These are phyloP conservation scores for Nothobranchius furzeri DNA, from an alignment of 2,113 vertebrate genomes.

Conservation along the genomic window DNA sequence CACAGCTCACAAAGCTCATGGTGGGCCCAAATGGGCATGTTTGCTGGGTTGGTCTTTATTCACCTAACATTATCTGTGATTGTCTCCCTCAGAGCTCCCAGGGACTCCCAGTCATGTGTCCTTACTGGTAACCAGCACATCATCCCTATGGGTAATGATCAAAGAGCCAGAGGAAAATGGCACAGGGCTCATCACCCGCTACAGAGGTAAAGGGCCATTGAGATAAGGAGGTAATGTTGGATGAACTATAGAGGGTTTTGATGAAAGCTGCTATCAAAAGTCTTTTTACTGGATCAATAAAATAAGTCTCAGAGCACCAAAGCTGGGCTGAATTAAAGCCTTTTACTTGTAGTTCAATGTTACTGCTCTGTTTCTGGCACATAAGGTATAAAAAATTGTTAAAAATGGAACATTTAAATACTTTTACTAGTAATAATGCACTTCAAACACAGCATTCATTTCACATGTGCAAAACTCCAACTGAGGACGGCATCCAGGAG, in stretches of 20 bases:
- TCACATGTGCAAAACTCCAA: too few relatives aligned
- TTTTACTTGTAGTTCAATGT: not conserved
- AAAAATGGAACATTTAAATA: too few relatives aligned
- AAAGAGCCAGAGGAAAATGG: conserved; percentile 56
- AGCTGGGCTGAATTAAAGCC: not conserved
- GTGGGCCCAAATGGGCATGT: too few relatives aligned
- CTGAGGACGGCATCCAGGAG: too few relatives aligned
- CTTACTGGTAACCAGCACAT: conserved; percentile 71
- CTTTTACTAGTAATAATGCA: too few relatives aligned
- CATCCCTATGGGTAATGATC: conserved; percentile 70
- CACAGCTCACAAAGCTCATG: too few relatives aligned
- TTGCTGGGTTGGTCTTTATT: not conserved
- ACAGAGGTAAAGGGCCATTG: conserved; percentile 65
- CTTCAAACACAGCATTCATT: too few relatives aligned
- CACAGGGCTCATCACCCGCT: conserved; percentile 71
- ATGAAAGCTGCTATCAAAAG: conserved; percentile 9
- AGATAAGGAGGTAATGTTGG: not conserved
- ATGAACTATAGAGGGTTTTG: not conserved
- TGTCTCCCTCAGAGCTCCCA: conserved; percentile 63
- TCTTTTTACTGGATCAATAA: not conserved
- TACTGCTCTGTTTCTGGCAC: not conserved
- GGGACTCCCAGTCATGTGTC: conserved; percentile 67
- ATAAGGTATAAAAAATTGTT: too few relatives aligned
- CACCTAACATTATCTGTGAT: conserved; percentile 6
- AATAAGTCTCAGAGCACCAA: not conserved